Evolutionary conservation across 2,888 invertebrate species (phyloP), one percentile per base, ranked within the genome.

Genomic region (Dendrolimus houi): DNA sequence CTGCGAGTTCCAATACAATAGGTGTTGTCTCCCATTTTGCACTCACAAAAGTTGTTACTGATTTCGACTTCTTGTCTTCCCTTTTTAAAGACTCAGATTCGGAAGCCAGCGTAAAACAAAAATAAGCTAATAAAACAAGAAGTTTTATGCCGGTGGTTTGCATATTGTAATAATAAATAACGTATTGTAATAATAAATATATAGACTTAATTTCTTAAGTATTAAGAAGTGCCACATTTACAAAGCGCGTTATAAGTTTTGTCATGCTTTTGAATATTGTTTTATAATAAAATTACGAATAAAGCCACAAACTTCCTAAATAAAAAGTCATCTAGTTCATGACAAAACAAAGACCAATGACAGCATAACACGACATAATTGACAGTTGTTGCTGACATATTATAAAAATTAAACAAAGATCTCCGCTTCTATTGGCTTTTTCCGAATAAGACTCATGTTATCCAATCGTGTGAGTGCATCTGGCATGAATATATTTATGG

Each of bases 1-100:
- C 98, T 52, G 97, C 96, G 47, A 97, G 94, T 91, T 99, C 99
- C 59, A 98, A 91, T 54, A 97, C 93, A 57, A 99, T 87, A 9
- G 99, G 98, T 14, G 99, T 98, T 57, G 96, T 94, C 65, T 94
- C 92, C 99, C 99, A 99, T 92, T 98, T 98, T 1, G 99, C 97
- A 83, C 98, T 96, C 52, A 99, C 93, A 57, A 96, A 92, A 41
- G 97, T 96, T 13, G 96, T 96, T 13, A 97, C 96, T 57, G 96
- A 95, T 86, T 96, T 97, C 12, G 93, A 85, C 77, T 94, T 95
- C 69, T 81, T 90, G 64, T 87, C 87, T 67, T 83, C 81, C 56
- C 80, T 73, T 68, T 80, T 85, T 53, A 68, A 65, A 61, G 67
- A 60, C 60, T 85, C 82, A 60, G 67, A 66, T 69, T 75, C 74